Percentiles rank a stretch among this genome's conserved stretches.
Conservation (phyloP, 2,113 vertebrate genomes). For the Bucco capensis region DNA sequence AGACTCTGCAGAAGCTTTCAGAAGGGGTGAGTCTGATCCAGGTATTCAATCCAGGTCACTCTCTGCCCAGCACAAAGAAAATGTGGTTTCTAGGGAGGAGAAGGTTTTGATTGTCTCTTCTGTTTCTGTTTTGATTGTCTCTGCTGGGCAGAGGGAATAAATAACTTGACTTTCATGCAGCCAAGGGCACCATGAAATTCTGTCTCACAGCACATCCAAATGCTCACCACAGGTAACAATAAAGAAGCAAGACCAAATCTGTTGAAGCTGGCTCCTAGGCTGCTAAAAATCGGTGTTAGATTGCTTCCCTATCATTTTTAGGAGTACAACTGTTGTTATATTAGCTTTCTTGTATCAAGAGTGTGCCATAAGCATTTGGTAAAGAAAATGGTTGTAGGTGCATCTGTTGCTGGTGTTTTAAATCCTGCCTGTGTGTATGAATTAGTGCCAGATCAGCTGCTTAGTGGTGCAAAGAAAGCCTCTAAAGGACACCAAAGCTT, state of each 20-base stretch:
- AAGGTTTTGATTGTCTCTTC: background rate
- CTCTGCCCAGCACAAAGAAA: background rate
- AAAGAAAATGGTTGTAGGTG: background rate
- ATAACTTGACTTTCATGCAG: too few species aligned
- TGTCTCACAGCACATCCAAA: background rate
- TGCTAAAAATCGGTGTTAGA: background rate
- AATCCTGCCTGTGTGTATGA: background rate
- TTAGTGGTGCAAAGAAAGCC: background rate
- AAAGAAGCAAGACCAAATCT: background rate
- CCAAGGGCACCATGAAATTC: background rate
- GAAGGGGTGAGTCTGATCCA: background rate
- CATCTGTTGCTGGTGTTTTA: background rate
- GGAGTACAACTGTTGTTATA: background rate
- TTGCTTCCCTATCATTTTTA: background rate
- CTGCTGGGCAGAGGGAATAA: background rate
- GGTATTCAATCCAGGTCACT: fast-evolving
- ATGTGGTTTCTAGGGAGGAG: background rate
- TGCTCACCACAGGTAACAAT: background rate
- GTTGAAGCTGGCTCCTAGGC: background rate
- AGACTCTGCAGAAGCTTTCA: background rate
- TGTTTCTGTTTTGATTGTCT: background rate
- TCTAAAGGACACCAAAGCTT: background rate
- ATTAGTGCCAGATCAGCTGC: background rate
- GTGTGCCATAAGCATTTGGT: background rate
- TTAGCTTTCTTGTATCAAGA: background rate